Conservation (phyloP, 2,888 invertebrate genomes). For the Ommatoiulus sabulosus region DNA sequence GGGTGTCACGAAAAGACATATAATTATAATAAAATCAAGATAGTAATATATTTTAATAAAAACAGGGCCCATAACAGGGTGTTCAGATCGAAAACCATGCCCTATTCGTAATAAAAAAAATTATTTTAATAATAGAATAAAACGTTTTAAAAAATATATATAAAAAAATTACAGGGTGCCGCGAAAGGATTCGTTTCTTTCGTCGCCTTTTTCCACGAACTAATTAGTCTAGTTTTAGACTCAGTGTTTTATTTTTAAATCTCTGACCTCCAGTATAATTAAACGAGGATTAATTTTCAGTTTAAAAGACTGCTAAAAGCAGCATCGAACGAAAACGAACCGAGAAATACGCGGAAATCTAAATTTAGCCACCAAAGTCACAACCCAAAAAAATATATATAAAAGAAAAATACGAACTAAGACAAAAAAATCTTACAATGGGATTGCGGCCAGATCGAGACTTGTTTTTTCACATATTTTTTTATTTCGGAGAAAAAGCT, state of each 20-base stretch:
- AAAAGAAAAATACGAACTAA: background rate
- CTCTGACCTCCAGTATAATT: conserved; percentile 6
- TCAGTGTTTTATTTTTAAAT: background rate
- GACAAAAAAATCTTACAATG: background rate
- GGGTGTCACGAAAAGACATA: too few species aligned
- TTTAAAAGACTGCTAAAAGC: background rate
- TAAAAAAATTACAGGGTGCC: too few species aligned
- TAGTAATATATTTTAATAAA: too few species aligned
- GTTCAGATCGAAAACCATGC: too few species aligned
- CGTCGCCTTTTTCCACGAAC: background rate
- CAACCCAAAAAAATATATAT: background rate
- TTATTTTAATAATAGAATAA: too few species aligned
- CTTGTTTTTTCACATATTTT: background rate
- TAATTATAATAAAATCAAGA: too few species aligned
- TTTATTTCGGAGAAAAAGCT: background rate
- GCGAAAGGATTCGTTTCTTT: too few species aligned
- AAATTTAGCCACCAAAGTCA: background rate
- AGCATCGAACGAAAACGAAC: background rate
- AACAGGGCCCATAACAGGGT: too few species aligned
- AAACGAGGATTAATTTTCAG: conserved; percentile 39
- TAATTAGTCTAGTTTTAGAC: background rate
- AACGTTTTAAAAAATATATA: too few species aligned
- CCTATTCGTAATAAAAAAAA: background rate
- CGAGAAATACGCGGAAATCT: background rate
- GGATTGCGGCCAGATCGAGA: background rate